Conservation (phyloP, 2,797 vertebrate species). For the Pangasius mekongensis region DNA sequence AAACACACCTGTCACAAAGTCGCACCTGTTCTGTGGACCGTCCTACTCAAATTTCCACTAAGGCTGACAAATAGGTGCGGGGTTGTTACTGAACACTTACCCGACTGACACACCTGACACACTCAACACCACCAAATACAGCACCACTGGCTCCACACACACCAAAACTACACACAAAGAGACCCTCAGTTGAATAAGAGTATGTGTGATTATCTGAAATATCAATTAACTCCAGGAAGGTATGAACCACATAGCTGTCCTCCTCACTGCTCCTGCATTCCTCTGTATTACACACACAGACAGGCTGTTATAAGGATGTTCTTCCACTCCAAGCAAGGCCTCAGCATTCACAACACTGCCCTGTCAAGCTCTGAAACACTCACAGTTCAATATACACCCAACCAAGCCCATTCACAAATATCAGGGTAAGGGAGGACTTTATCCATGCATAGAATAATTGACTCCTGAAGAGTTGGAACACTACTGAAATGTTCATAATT, state of each 20-base stretch:
- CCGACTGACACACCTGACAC: conserved; percentile 35
- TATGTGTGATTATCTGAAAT: background rate
- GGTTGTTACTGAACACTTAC: conserved; percentile 67
- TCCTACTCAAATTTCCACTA: conserved; percentile 47
- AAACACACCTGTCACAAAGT: conserved; percentile 28
- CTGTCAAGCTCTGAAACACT: conserved; percentile 26
- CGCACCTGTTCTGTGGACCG: conserved; percentile 40
- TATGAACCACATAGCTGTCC: background rate
- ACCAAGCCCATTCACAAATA: conserved; percentile 15
- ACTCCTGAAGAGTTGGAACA: background rate
- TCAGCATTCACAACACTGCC: conserved; percentile 20
- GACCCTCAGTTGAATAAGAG: conserved; percentile 54
- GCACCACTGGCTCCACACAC: background rate
- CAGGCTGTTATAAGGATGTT: conserved; percentile 9
- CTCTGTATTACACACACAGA: conserved; percentile 30
- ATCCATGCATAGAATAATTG: background rate
- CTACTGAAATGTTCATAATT: too few relatives aligned
- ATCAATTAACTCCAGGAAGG: conserved; percentile 27
- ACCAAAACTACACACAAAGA: conserved; percentile 46
- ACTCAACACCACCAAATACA: conserved; percentile 2
- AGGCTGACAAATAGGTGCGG: conserved; percentile 55
- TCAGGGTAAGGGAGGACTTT: background rate
- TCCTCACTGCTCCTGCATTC: background rate
- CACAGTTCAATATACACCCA: conserved; percentile 24
- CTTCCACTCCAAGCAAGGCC: conserved; percentile 20